phyloP scores from a whole-genome alignment of 2,888 invertebrate genomes.

The Drymonia ruficornis region DNA sequence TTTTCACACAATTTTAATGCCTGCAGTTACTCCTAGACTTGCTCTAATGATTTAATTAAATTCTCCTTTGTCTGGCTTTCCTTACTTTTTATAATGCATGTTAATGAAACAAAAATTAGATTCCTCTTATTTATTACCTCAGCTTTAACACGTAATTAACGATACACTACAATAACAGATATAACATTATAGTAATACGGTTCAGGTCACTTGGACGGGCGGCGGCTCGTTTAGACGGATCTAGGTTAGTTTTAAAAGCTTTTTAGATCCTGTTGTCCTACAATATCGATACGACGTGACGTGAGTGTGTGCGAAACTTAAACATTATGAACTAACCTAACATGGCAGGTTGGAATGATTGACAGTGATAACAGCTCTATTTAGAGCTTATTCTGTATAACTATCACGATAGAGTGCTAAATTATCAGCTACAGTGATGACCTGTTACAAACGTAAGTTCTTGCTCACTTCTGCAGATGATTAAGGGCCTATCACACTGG shows the following conservation, averaged over 20 bases:
- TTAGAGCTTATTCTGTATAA: not conserved
- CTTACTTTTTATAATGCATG: not conserved
- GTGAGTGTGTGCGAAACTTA: conserved; percentile 11
- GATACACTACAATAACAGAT: conserved; percentile 54
- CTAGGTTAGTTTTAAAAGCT: conserved; percentile 31
- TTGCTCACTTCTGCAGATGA: too few species aligned
- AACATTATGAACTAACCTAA: conserved; percentile 13
- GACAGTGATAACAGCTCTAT: not conserved
- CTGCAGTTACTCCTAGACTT: too few species aligned
- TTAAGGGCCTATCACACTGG: too few species aligned
- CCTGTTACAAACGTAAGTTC: too few species aligned
- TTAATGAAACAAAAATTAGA: conserved; percentile 39
- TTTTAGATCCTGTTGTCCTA: conserved; percentile 19
- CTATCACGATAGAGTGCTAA: not conserved
- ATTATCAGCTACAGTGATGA: too few species aligned
- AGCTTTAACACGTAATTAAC: conserved; percentile 70
- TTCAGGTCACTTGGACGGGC: conserved; percentile 58
- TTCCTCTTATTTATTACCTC: conserved; percentile 82
- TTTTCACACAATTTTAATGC: too few species aligned
- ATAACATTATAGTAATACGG: conserved; percentile 51
- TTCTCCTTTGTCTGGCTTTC: not conserved
- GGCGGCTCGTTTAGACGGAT: conserved; percentile 44
- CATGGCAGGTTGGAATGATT: conserved; percentile 11
- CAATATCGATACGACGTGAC: conserved; percentile 14
- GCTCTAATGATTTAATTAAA: too few species aligned